Evolutionary conservation across 2,888 invertebrate genomes (phyloP), one percentile per base, ranked within the genome.

Genomic region (Polydrusus tereticollis): DNA sequence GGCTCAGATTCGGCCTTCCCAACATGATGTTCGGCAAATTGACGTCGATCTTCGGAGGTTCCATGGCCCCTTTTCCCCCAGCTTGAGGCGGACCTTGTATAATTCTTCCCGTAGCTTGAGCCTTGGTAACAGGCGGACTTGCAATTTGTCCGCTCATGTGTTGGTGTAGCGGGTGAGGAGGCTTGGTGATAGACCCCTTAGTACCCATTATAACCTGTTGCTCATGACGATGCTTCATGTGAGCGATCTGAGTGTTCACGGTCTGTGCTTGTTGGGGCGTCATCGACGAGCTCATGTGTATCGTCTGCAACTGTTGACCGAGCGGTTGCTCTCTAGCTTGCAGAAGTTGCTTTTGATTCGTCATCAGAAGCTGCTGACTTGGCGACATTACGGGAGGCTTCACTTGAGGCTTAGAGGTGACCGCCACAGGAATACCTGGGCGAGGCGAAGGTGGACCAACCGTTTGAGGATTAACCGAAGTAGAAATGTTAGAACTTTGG

Each of bases 1-100:
- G 88, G 45, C 87, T 82, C 60, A 83, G 75, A 69, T 79, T 82
- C 8, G 84, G 80, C 68, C 85, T 78, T n/a, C 88, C 88, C 83
- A 88, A 85, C 64, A 88, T 87, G 72, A 89, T 88, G n/a, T 87
- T 87, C 14, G 87, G 78, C 82, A 88, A 84, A 2, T 87, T 85
- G 1, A 88, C 87, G 78, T 89, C 88, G 26, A 88, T 87, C 79
- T 89, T 88, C 0, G 88, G 87, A 21, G 88, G 86, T 74, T 88
- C 88, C 85, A 88, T 86, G 38, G 84, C 82, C 38, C 85, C 82
- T 72, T 85, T 85, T 1, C 79, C 78, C 26, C 77, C 74, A n/a
- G 69, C 82, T 87, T 89, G 76, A 88, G 91, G 81, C 88, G 91
- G 81, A 88, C 87, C 72, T 14, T 91, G 91, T 63, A 91, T 88